These are phyloP conservation scores for Cotesia vestalis DNA, from an alignment of 1,140 invertebrate genomes.

Conservation along the genomic window DNA sequence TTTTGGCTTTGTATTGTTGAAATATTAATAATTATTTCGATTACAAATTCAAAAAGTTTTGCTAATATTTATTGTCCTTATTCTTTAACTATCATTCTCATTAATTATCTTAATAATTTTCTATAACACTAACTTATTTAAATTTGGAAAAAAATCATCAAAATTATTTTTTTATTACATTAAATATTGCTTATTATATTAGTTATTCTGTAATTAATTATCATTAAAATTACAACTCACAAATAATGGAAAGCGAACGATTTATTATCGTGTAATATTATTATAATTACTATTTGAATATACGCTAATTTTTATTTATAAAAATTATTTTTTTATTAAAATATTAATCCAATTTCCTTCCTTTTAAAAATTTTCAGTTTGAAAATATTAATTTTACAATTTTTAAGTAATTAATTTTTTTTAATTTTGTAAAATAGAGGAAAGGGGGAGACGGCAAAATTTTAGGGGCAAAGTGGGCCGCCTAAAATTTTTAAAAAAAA, in stretches of 20 bases:
- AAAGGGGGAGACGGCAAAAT: too few relatives aligned
- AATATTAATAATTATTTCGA: background rate
- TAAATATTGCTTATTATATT: background rate
- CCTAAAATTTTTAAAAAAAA: too few relatives aligned
- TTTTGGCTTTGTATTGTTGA: slow-evolving; percentile 7
- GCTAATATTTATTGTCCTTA: slow-evolving; percentile 12
- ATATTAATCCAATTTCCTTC: too few relatives aligned
- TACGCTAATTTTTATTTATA: slow-evolving; percentile 42
- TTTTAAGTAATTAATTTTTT: too few relatives aligned
- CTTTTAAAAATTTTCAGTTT: too few relatives aligned
- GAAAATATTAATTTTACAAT: too few relatives aligned
- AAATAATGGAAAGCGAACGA: slow-evolving; percentile 11
- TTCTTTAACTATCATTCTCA: slow-evolving; percentile 27
- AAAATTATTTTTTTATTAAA: background rate
- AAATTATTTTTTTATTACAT: background rate
- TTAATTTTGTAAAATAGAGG: too few relatives aligned
- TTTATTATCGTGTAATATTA: slow-evolving; percentile 23
- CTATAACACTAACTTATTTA: slow-evolving; percentile 21
- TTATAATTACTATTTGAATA: slow-evolving; percentile 38
- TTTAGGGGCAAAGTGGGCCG: too few relatives aligned
- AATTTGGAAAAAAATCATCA: background rate
- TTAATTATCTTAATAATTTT: slow-evolving; percentile 21
- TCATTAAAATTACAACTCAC: background rate
- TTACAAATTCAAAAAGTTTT: slow-evolving; percentile 9
- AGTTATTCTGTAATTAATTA: too few relatives aligned